A percentile compares a stretch with the other conserved stretches of the same genome.
These are phyloP conservation scores for Odocoileus virginianus DNA, from an alignment of 2,113 vertebrate genomes.

Conservation along the genomic window DNA sequence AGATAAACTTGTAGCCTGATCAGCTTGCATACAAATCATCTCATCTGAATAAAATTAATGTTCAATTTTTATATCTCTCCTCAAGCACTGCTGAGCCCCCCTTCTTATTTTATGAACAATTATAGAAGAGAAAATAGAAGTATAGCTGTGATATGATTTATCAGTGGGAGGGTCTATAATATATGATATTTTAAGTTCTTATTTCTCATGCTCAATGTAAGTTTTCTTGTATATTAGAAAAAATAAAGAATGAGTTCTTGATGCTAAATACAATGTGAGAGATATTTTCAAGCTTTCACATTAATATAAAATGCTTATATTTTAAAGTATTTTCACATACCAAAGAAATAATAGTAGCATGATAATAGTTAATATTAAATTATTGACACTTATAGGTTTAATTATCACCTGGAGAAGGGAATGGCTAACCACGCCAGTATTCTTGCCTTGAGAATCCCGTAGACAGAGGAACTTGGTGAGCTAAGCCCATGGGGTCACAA, in stretches of 20 bases:
- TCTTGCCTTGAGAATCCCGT: not conserved
- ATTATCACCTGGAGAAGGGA: not conserved
- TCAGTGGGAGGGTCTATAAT: not conserved
- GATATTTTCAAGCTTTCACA: not conserved
- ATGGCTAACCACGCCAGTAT: not conserved
- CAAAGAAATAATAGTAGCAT: not conserved
- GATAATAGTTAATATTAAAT: not conserved
- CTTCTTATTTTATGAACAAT: constrained; percentile 59
- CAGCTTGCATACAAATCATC: constrained; percentile 74
- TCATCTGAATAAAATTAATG: constrained; percentile 76
- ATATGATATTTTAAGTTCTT: not conserved
- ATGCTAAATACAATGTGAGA: not conserved
- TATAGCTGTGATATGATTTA: not conserved
- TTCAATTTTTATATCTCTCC: constrained; percentile 61
- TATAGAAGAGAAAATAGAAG: constrained; percentile 50
- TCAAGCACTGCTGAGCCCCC: constrained; percentile 41
- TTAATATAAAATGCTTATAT: not conserved
- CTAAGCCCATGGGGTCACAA: not conserved
- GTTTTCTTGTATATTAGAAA: not conserved
- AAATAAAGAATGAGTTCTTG: not conserved
- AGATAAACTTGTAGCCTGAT: constrained; percentile 70
- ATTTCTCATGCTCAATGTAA: not conserved
- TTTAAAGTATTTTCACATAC: constrained; percentile 38
- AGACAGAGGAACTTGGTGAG: not conserved
- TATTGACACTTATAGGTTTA: not conserved